These are phyloP conservation scores for Athetis lepigone DNA, from an alignment of 2,888 invertebrate genomes.

Conservation along the genomic window DNA sequence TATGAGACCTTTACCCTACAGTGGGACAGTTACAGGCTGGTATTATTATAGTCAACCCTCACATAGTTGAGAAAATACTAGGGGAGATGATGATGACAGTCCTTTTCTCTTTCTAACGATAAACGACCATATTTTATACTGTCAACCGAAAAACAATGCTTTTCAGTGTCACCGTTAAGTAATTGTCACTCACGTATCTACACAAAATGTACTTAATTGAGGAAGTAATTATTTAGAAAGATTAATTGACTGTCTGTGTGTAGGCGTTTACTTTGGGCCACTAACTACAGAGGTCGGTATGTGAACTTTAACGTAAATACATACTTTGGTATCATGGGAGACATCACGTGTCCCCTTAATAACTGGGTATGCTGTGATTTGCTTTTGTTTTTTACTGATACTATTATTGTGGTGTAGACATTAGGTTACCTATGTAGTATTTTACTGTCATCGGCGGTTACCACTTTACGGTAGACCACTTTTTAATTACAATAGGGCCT, in stretches of 20 bases:
- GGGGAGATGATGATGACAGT: no score
- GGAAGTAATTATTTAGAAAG: conserved; percentile 38
- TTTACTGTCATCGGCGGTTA: no score
- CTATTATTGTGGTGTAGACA: background rate
- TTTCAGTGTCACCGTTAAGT: conserved; percentile 32
- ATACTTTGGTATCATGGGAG: background rate
- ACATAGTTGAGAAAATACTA: no score
- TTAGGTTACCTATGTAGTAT: background rate
- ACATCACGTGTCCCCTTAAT: background rate
- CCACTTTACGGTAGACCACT: no score
- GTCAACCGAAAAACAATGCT: conserved; percentile 34
- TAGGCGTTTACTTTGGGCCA: conserved; percentile 16
- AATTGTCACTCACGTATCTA: conserved; percentile 25
- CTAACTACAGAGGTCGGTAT: background rate
- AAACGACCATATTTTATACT: background rate
- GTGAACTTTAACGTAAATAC: conserved; percentile 9
- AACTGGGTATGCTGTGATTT: background rate
- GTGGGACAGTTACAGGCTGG: no score
- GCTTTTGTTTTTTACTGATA: background rate
- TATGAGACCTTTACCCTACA: no score
- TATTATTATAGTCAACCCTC: no score
- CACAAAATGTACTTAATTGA: conserved; percentile 18
- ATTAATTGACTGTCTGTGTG: conserved; percentile 35
- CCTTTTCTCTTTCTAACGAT: background rate
- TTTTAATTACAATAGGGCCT: no score